phyloP scores from a whole-genome alignment of 2,113 vertebrate genomes.

The Pantherophis guttatus region DNA sequence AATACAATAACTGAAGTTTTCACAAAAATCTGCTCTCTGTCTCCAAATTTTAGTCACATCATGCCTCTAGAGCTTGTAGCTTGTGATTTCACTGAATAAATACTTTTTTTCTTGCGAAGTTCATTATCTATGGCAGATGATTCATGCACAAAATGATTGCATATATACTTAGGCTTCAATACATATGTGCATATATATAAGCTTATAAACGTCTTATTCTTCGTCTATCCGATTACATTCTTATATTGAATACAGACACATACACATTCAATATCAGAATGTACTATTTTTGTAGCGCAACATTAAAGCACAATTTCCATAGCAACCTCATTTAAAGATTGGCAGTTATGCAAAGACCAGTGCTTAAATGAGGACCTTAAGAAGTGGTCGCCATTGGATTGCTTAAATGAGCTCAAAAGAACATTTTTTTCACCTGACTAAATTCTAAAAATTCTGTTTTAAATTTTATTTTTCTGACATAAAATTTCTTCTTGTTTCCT shows the following conservation, averaged over 20 bases:
- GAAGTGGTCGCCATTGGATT: neutral
- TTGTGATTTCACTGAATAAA: neutral
- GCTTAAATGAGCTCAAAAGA: neutral
- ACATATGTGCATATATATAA: no score
- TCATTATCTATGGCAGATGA: neutral
- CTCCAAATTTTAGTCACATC: neutral
- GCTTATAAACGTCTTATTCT: neutral
- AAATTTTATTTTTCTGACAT: neutral
- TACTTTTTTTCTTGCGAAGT: neutral
- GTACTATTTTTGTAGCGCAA: neutral
- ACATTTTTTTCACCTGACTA: neutral
- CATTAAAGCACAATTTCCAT: neutral
- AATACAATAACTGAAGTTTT: neutral
- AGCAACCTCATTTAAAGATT: neutral
- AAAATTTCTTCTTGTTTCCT: neutral
- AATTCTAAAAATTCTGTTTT: conserved; percentile 10
- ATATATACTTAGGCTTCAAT: neutral
- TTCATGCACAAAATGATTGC: neutral
- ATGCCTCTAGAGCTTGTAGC: neutral
- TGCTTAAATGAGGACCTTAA: neutral
- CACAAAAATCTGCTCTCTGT: neutral
- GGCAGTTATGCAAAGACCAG: neutral
- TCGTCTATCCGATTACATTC: neutral
- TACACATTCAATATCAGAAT: neutral
- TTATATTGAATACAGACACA: neutral